phyloP scores from a whole-genome alignment of 2,797 vertebrate species.

The Poeciliopsis gracilis region DNA sequence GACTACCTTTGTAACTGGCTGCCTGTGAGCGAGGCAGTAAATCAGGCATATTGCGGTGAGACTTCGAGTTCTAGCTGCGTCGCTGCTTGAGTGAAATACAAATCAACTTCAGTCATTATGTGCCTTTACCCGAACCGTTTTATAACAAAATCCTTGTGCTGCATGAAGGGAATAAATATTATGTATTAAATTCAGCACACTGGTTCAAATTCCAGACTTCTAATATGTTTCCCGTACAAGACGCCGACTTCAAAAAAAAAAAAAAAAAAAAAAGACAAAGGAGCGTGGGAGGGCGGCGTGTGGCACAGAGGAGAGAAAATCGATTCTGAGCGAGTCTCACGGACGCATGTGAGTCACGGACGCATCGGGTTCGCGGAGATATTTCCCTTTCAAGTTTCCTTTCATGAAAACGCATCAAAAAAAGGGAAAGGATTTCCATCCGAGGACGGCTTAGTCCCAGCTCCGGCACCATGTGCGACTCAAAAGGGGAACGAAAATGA shows the following conservation, averaged over 20 bases:
- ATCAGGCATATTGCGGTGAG: constrained; percentile 59
- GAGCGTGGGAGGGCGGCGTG: constrained; percentile 17
- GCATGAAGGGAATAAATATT: constrained; percentile 50
- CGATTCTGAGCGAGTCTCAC: constrained; percentile 23
- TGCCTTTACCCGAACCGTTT: constrained; percentile 48
- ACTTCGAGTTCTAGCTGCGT: constrained; percentile 36
- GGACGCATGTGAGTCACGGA: constrained; percentile 25
- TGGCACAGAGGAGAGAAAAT: constrained; percentile 32
- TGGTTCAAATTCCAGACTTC: constrained; percentile 52
- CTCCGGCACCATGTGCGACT: neutral
- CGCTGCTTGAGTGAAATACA: constrained; percentile 49
- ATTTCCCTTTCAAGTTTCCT: constrained; percentile 29
- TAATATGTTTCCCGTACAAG: constrained; percentile 43
- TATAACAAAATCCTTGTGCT: constrained; percentile 48
- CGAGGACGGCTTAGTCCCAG: constrained; percentile 6
- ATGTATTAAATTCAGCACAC: constrained; percentile 41
- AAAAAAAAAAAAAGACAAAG: neutral
- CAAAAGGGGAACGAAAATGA: neutral
- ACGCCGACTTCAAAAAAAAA: constrained; percentile 30
- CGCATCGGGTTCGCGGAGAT: constrained; percentile 21
- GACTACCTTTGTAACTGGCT: constrained; percentile 50
- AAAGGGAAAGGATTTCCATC: constrained; percentile 27
- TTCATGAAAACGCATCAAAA: constrained; percentile 36
- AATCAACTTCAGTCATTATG: constrained; percentile 60
- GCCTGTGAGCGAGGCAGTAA: constrained; percentile 50